Conservation (phyloP, 2,888 invertebrate genomes). For the Ichneumoninae sp. region DNA sequence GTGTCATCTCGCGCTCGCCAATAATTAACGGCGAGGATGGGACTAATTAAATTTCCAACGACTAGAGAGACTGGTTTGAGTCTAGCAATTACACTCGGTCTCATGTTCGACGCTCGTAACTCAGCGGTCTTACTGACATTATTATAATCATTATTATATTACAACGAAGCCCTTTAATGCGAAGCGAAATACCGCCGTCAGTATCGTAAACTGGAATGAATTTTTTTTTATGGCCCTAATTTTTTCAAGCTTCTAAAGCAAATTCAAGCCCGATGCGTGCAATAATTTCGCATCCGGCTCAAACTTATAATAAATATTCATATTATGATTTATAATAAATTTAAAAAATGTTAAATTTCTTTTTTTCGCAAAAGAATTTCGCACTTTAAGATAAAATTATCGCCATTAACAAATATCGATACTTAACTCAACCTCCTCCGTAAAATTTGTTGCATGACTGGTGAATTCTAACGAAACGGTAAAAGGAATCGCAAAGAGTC, state of each 20-base stretch:
- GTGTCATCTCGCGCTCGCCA: slow-evolving; percentile 41
- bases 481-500: background rate
- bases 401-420: background rate
- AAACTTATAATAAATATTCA: too few species aligned
- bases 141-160: slow-evolving; percentile 29
- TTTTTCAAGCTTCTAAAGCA: background rate
- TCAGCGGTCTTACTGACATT: slow-evolving; percentile 7
- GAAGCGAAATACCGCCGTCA: background rate
- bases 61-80: slow-evolving; percentile 38
- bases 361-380: background rate
- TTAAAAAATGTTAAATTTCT: too few species aligned
- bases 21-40: slow-evolving; percentile 50
- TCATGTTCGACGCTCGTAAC: slow-evolving; percentile 9
- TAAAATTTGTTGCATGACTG: background rate
- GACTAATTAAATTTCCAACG: slow-evolving; percentile 63
- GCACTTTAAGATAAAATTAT: background rate
- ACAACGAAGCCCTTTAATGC: slow-evolving; percentile 11
- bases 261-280: too few species aligned
- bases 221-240: background rate
- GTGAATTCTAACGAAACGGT: background rate
- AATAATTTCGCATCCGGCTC: too few species aligned
- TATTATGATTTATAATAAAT: too few species aligned
- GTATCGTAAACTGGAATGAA: background rate
- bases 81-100: slow-evolving; percentile 55
- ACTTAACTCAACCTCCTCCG: background rate